Evolutionary conservation across 2,888 invertebrate genomes (phyloP).

Genomic region (Cecidostiba fungosa): DNA sequence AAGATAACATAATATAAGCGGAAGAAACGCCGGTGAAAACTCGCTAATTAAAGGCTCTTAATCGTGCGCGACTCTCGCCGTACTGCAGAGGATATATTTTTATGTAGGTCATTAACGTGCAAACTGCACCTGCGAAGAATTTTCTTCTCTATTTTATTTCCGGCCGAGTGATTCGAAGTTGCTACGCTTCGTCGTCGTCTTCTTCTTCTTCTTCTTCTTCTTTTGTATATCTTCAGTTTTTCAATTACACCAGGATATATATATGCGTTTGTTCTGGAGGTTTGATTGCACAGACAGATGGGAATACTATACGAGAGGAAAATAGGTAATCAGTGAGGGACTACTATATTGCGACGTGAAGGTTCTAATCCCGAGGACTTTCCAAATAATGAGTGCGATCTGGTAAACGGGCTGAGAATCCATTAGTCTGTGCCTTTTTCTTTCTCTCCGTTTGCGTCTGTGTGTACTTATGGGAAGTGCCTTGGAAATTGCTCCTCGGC

Average conservation of each 20-base stretch:
- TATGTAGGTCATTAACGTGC: conserved; percentile 53
- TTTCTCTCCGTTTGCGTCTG: background rate
- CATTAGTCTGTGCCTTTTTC: conserved; percentile 2
- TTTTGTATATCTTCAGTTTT: background rate
- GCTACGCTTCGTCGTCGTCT: background rate
- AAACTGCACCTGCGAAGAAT: conserved; percentile 23
- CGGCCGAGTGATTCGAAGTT: background rate
- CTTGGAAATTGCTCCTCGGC: background rate
- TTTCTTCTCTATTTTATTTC: background rate
- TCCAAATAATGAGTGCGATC: background rate
- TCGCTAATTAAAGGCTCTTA: conserved; percentile 26
- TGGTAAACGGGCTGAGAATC: background rate
- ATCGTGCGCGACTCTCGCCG: conserved; percentile 6
- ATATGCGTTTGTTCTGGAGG: background rate
- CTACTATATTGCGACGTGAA: background rate
- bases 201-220: conserved; percentile 12
- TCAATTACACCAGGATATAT: background rate
- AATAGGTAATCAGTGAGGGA: background rate
- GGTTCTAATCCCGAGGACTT: background rate
- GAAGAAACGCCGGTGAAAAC: conserved; percentile 5
- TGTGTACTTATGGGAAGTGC: background rate
- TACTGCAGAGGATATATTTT: conserved; percentile 12
- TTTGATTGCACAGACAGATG: background rate
- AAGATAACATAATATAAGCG: background rate
- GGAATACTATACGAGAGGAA: background rate